A percentile compares a stretch with the other conserved stretches of the same genome.
Conservation (phyloP, 1,140 invertebrate species). For the Eumaeus atala region DNA sequence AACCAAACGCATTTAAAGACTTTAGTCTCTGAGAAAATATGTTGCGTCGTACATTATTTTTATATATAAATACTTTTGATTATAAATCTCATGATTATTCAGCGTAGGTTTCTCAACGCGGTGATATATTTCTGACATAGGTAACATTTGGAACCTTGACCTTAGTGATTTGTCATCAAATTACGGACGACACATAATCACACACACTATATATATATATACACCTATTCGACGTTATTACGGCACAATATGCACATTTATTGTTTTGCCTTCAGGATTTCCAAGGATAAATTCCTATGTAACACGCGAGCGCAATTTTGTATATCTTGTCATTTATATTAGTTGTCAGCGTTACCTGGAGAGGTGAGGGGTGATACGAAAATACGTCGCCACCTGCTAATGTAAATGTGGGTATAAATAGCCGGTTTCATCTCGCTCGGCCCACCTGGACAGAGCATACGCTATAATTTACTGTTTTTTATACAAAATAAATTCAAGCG, state of each 20-base stretch:
- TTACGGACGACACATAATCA: too few relatives aligned
- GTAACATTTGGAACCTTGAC: too few relatives aligned
- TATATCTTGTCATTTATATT: not conserved
- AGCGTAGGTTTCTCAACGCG: too few relatives aligned
- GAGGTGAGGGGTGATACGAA: conserved; percentile 3
- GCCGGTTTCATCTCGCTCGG: conserved; percentile 8
- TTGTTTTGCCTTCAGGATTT: not conserved
- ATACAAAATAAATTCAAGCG: not conserved
- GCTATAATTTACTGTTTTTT: conserved; percentile 6
- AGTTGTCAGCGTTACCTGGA: not conserved
- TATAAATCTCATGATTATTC: too few relatives aligned
- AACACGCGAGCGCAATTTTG: conserved; percentile 2
- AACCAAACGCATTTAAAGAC: not conserved
- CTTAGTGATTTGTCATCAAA: too few relatives aligned
- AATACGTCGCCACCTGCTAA: conserved; percentile 5
- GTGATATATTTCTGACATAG: too few relatives aligned
- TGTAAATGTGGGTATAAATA: conserved; percentile 9
- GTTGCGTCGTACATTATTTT: too few relatives aligned
- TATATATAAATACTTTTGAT: too few relatives aligned
- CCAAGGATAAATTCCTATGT: not conserved
- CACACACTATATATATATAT: too few relatives aligned
- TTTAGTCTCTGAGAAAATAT: conserved; percentile 7
- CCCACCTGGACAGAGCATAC: not conserved
- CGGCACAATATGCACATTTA: too few relatives aligned
- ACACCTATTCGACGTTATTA: too few relatives aligned